phyloP scores from a whole-genome alignment of 2,797 vertebrate species.

The Squalus acanthias region DNA sequence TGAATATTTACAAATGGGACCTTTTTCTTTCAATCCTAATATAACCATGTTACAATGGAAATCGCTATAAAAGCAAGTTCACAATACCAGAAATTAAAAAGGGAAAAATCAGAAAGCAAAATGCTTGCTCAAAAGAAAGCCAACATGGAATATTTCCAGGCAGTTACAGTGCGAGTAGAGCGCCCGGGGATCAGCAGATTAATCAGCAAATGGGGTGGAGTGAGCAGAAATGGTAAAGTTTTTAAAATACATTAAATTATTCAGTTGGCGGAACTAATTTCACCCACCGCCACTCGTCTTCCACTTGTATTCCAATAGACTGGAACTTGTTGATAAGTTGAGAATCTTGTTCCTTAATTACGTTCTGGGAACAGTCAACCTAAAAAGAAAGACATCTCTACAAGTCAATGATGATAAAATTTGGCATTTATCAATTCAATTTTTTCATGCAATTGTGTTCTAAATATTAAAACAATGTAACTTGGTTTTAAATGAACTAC shows the following conservation, averaged over 20 bases:
- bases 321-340: conserved; percentile 89
- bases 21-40: neutral
- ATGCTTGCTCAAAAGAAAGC: neutral
- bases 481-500: neutral
- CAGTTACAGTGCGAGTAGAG: conserved; percentile 37
- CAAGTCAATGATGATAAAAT: neutral
- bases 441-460: neutral
- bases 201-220: conserved; percentile 41
- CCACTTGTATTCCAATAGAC: conserved; percentile 98
- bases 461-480: neutral
- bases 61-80: neutral
- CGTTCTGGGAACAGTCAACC: conserved; percentile 96
- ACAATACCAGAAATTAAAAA: neutral
- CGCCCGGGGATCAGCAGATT: conserved; percentile 44
- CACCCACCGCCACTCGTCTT: conserved; percentile 99
- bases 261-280: conserved; percentile 4
- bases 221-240: conserved; percentile 45
- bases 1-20: neutral
- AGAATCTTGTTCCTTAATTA: conserved; percentile 77
- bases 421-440: neutral
- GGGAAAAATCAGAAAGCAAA: neutral
- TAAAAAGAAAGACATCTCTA: conserved; percentile 59
- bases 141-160: neutral
- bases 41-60: neutral
- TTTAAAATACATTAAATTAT: conserved; percentile 32